Conservation (phyloP, 2,888 invertebrate genomes). For the Xanthia togata region DNA sequence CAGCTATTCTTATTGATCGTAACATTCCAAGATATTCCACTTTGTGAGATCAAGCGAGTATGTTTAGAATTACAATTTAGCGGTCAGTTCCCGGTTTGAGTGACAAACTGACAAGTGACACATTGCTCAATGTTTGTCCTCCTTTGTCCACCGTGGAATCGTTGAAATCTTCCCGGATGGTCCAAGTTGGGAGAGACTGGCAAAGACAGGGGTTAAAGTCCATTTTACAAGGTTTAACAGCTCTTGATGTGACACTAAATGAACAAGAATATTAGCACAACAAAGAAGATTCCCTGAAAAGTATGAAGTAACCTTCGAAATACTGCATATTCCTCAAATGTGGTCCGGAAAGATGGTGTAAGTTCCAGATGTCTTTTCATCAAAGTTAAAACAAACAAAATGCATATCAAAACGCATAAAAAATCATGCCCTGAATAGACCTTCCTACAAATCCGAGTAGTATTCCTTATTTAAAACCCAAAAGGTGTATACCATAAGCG, state of each 20-base stretch:
- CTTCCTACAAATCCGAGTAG: neutral
- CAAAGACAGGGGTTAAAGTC: neutral
- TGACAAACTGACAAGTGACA: conserved; percentile 59
- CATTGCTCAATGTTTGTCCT: conserved; percentile 66
- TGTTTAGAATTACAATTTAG: conserved; percentile 67
- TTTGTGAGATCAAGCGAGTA: conserved; percentile 51
- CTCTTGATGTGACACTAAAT: neutral
- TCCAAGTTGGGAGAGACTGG: conserved; percentile 20
- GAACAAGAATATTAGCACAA: neutral
- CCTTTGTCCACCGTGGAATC: conserved; percentile 60
- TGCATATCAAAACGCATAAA: neutral
- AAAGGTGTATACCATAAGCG: too few species aligned
- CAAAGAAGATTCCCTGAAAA: neutral
- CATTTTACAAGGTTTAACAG: neutral
- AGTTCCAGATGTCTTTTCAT: neutral
- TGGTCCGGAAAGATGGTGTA: too few species aligned
- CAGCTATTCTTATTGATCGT: conserved; percentile 49
- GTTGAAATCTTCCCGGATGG: conserved; percentile 55
- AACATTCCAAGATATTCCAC: conserved; percentile 54
- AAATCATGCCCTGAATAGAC: neutral
- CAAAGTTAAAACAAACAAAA: neutral
- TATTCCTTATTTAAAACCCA: too few species aligned
- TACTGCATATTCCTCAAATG: neutral
- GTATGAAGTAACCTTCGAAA: neutral
- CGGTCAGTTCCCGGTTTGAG: conserved; percentile 53